Base-by-base conservation (phyloP, 2,797 vertebrate species). In the Cuculus canorus region DNA sequence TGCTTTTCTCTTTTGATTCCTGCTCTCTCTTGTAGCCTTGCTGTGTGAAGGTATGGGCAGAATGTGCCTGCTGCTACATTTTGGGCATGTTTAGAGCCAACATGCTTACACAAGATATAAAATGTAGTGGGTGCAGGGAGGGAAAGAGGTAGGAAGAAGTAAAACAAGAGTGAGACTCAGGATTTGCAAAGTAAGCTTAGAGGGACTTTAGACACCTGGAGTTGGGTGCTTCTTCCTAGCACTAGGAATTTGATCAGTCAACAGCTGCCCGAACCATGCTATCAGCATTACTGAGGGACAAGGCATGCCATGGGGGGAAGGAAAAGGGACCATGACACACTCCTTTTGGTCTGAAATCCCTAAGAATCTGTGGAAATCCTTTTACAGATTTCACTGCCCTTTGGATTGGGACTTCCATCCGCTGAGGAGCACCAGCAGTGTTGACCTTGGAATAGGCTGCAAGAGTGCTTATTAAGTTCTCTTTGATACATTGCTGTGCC, bases 281-380 rank as follows among this genome's bases (percentile, higher is more conserved):
- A 52, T n/a, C 17, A 81, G 18, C 17, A 11, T 54, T 76, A 59
- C 10, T 41, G 47, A 81, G 14, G 17, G 27, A 56, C 19, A 27
- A 18, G 9, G 13, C 13, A 5, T 13, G 27, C 4, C 6, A 3
- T 17, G 7, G 5, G 3, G 5, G 10, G 10, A 10, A 12, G 32
- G n/a, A 83, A 53, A 71, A 88, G 7, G 2, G 33, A 43, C 23
- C 22, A 13, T 11, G 22, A 83, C 66, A 61, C 37, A 10, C 6
- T 89, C 10, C 4, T 70, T 84, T 59, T 41, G 43, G 25, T 50
- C 64, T 75, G 41, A 61, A 82, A 27, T 65, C 30, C 17, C 32
- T 45, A 19, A 32, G 35, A 32, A 52, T 14, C 1, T 1, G 4
- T 23, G 16, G 15, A 83, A 87, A 70, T 56, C 47, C 11, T 68